Percentiles rank a stretch among this genome's conserved stretches.
These are phyloP conservation scores for Balanococcus diminutus DNA, from an alignment of 2,888 invertebrate species.

Conservation along the genomic window DNA sequence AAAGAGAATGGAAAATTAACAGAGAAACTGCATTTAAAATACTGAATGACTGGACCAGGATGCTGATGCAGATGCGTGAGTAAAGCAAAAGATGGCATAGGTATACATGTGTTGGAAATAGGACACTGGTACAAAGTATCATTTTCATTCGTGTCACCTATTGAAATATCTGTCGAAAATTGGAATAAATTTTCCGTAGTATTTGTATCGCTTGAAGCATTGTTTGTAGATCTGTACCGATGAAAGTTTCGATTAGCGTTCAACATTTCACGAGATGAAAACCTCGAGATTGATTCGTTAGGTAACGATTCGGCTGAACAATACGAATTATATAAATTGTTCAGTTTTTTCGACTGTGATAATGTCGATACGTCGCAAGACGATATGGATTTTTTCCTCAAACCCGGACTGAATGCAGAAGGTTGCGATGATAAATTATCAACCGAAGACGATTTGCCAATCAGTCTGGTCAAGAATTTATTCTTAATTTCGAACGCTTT, in stretches of 20 bases:
- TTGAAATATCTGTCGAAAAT: slow-evolving; percentile 30
- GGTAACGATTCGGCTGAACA: slow-evolving; percentile 29
- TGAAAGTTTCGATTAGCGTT: background rate
- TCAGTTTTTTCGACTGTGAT: background rate
- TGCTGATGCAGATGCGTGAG: slow-evolving; percentile 47
- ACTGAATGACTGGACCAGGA: slow-evolving; percentile 57
- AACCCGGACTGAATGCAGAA: background rate
- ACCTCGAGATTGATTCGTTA: background rate
- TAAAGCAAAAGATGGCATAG: slow-evolving; percentile 2
- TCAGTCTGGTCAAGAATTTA: slow-evolving; percentile 57
- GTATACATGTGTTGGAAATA: background rate
- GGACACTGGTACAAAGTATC: slow-evolving; percentile 4
- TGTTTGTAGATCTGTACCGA: background rate
- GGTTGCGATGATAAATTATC: slow-evolving; percentile 56
- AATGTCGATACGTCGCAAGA: slow-evolving; percentile 36
- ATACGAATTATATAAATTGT: background rate
- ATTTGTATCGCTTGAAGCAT: background rate
- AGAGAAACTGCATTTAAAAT: slow-evolving; percentile 26
- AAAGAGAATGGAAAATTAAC: slow-evolving; percentile 49
- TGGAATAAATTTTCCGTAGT: slow-evolving; percentile 30
- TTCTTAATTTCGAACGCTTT: slow-evolving; percentile 56
- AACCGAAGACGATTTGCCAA: slow-evolving; percentile 58
- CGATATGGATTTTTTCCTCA: slow-evolving; percentile 53
- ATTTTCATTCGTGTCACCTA: background rate
- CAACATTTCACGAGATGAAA: slow-evolving; percentile 30